These are phyloP conservation scores for Anas bahamensis DNA, from an alignment of 2,797 vertebrate species.

Conservation along the genomic window DNA sequence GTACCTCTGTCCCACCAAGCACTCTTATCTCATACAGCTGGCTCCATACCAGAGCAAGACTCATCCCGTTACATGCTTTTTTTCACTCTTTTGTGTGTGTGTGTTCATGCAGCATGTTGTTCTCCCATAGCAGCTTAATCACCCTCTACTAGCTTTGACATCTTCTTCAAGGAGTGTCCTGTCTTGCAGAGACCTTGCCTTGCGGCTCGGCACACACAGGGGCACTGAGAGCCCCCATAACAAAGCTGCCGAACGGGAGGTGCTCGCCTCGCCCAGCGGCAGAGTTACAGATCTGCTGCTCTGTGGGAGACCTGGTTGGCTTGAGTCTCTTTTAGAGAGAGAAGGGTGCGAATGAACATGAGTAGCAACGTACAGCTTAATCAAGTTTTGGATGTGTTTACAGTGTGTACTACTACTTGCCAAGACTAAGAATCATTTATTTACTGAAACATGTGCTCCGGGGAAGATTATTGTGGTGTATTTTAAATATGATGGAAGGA, in stretches of 20 bases:
- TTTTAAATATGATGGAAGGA: neutral
- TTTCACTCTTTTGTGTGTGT: neutral
- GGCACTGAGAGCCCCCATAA: neutral
- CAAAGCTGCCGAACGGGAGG: neutral
- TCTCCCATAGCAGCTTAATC: neutral
- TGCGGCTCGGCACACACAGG: neutral
- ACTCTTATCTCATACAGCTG: neutral
- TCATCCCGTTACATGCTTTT: neutral
- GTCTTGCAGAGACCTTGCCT: neutral
- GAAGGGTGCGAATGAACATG: neutral
- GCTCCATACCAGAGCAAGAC: neutral
- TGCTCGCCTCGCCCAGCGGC: rapidly evolving
- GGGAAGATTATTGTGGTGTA: neutral
- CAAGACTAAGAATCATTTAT: neutral
- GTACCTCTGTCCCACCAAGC: neutral
- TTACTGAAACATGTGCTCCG: neutral
- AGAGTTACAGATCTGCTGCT: neutral
- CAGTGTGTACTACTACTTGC: neutral
- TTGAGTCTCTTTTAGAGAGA: neutral
- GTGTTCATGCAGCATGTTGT: neutral
- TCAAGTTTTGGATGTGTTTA: neutral
- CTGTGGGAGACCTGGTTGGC: neutral
- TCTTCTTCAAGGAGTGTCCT: neutral
- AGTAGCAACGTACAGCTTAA: neutral
- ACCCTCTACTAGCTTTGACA: neutral